These are phyloP conservation scores for Axea sp. DNA, from an alignment of 2,888 invertebrate species.

Conservation along the genomic window DNA sequence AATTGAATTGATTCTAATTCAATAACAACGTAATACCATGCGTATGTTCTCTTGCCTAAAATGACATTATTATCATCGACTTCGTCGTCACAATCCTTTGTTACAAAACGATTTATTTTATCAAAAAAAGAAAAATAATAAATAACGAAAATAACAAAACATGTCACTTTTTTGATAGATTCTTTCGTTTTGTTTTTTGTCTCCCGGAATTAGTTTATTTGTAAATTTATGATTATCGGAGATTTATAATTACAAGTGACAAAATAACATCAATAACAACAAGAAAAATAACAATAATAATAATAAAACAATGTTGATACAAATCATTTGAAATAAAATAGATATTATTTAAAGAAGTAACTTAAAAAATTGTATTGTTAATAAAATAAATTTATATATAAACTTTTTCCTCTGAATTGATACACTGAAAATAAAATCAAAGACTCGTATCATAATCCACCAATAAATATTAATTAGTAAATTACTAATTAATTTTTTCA, in stretches of 20 bases:
- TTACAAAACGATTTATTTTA: constrained; percentile 15
- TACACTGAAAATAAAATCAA: constrained; percentile 13
- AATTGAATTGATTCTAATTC: constrained; percentile 5
- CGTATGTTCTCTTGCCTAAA: constrained; percentile 28
- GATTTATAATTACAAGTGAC: no score
- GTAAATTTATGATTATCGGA: no score
- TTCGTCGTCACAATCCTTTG: constrained; percentile 41
- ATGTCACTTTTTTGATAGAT: constrained; percentile 18
- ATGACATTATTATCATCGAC: constrained; percentile 51
- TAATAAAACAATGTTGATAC: no score
- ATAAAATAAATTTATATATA: constrained; percentile 4
- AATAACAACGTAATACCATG: constrained; percentile 7
- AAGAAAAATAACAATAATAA: no score
- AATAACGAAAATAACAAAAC: no score
- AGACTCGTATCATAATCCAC: background rate
- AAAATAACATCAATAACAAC: no score
- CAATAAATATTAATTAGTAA: constrained; percentile 11
- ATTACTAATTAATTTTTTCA: constrained; percentile 1
- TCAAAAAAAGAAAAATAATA: constrained; percentile 1
- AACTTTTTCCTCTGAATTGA: constrained; percentile 1
- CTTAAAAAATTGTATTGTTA: no score
- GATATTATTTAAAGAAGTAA: no score
- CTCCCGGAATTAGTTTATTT: background rate
- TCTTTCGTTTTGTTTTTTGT: background rate
- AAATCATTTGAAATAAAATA: no score